These are phyloP conservation scores for Drosophila parabipectinata DNA, from an alignment of 1,140 invertebrate genomes.

Conservation along the genomic window DNA sequence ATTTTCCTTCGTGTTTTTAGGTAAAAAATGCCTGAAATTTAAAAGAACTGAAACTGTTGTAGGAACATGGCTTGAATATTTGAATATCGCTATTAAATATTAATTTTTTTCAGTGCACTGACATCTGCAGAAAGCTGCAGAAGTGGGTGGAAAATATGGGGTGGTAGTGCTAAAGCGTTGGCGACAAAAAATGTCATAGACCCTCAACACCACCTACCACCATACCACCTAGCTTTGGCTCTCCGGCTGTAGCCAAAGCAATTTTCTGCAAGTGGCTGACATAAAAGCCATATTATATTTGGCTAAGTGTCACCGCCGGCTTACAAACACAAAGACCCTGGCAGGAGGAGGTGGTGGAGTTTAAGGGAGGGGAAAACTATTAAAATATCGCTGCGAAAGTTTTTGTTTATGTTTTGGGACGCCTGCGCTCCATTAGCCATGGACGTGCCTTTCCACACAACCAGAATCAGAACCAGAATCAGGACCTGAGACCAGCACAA, in stretches of 20 bases:
- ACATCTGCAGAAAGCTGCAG: slow-evolving; percentile 5
- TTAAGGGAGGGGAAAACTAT: slow-evolving; percentile 52
- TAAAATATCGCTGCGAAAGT: slow-evolving; percentile 75
- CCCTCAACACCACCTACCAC: background rate
- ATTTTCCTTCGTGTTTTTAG: no score
- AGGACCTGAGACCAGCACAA: background rate
- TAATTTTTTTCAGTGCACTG: background rate
- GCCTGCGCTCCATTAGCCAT: slow-evolving; percentile 71
- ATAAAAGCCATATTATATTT: slow-evolving; percentile 81
- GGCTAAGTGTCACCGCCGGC: slow-evolving; percentile 78
- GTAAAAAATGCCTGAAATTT: no score
- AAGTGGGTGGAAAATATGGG: background rate
- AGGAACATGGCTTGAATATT: background rate
- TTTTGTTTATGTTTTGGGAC: slow-evolving; percentile 77
- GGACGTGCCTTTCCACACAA: slow-evolving; percentile 43
- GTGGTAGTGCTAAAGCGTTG: background rate
- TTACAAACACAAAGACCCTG: slow-evolving; percentile 21
- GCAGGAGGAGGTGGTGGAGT: background rate
- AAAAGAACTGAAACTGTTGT: background rate
- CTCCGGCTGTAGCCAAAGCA: slow-evolving; percentile 46
- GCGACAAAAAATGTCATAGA: slow-evolving; percentile 18
- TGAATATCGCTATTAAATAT: background rate
- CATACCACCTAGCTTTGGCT: background rate
- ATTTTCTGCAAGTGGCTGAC: slow-evolving; percentile 77
- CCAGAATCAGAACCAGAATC: background rate